Evolutionary conservation across 2,113 vertebrate genomes (phyloP), one percentile per base, ranked within the genome.

Genomic region (Urocitellus parryii): DNA sequence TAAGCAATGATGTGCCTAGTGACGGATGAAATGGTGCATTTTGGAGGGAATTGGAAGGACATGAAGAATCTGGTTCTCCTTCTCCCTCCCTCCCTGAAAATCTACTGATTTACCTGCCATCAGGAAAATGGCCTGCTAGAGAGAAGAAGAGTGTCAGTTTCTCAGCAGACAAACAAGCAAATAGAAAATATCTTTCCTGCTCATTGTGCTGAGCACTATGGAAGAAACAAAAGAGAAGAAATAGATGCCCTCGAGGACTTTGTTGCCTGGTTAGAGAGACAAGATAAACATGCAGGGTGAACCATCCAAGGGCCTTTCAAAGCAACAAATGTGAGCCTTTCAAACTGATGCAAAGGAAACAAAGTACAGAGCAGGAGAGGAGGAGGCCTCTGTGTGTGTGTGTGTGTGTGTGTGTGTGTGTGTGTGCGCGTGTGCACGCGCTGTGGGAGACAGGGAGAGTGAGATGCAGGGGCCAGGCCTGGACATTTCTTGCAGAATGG

Each of bases 201-300:
- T 51, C n/a, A 65, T 20, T 51, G 45, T 58, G 17, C 76, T 80
- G 25, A 92, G 61, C 25, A 56, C n/a, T 2, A 18, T 48, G 27
- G 27, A 65, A 89, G 73, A 85, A 73, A 95, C 34, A 74, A 96
- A 85, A 79, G 86, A 58, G 51, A 96, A 94, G 96, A 61, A 88
- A 63, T 1, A 78, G 83, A 89, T 37, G 42, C 22, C 56, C 42
- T 68, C 0, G 8, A 74, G 42, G 80, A 81, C 61, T n/a, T 65
- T 58, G 42, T 20, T 74, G 14, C 63, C 63, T 56, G 63, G 17
- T 65, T 56, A 79, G 73, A 94, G 37, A 85, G 73, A 78, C 24
- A 45, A 72, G 72, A 78, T 51, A 63, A 76, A 88, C 39, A 34
- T 1, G 27, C n/a, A 79, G 80, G 58, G 39, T 29, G 42, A 92